Percentiles rank a stretch among this genome's conserved stretches.
Evolutionary conservation across 2,113 vertebrate genomes (phyloP).

Genomic region (Furnarius figulus): DNA sequence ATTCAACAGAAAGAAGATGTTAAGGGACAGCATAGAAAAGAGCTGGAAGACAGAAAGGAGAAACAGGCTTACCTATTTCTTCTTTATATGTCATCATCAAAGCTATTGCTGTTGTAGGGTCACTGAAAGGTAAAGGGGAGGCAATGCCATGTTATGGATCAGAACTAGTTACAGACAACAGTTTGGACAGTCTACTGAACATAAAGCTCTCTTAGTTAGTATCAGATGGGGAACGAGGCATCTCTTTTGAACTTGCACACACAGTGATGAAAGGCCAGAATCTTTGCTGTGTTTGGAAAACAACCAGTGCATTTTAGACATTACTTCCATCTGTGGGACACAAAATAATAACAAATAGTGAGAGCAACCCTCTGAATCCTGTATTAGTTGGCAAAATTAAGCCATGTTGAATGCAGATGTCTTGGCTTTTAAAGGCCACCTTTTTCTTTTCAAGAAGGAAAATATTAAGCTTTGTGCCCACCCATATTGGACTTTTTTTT

Average conservation of each 20-base stretch:
- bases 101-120: background rate
- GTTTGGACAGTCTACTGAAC: background rate
- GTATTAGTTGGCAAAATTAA: background rate
- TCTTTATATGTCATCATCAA: background rate
- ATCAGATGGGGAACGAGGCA: background rate
- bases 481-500: background rate
- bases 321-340: conserved; percentile 33
- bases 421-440: conserved; percentile 1
- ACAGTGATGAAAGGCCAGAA: background rate
- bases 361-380: background rate
- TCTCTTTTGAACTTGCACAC: background rate
- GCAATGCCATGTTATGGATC: background rate
- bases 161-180: background rate
- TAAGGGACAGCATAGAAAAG: background rate
- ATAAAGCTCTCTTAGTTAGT: background rate
- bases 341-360: background rate
- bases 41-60: background rate
- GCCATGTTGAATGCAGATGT: conserved; percentile 16
- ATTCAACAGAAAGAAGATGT: background rate
- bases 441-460: conserved; percentile 3
- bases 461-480: conserved; percentile 6
- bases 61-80: background rate
- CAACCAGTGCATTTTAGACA: background rate
- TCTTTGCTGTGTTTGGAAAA: conserved; percentile 28
- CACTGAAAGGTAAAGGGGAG: background rate